These are phyloP conservation scores for Ondatra zibethicus DNA, from an alignment of 2,113 vertebrate species.

Conservation along the genomic window DNA sequence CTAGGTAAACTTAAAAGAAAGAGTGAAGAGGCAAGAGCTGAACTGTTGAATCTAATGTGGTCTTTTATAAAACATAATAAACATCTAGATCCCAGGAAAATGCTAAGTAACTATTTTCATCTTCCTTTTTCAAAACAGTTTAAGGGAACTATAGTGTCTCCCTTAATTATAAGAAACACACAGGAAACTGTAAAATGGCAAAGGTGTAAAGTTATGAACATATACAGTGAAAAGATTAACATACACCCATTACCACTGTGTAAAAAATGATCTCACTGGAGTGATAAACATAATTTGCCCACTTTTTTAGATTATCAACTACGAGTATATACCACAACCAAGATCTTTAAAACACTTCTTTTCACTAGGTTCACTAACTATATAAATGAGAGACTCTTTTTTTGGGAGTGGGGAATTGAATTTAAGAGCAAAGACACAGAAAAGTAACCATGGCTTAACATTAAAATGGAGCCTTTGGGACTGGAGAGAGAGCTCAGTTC, in stretches of 20 bases:
- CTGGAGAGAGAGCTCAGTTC: not conserved
- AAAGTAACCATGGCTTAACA: constrained; percentile 51
- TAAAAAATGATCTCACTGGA: constrained; percentile 42
- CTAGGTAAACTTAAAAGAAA: constrained; percentile 46
- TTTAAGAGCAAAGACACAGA: constrained; percentile 43
- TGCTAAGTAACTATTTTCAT: constrained; percentile 37
- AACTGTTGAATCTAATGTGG: constrained; percentile 6
- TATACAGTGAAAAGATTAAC: constrained; percentile 51
- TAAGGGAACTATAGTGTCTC: not conserved
- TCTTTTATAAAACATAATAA: constrained; percentile 53
- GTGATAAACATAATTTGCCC: constrained; percentile 7
- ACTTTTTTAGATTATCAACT: constrained; percentile 29
- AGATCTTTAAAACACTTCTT: constrained; percentile 52
- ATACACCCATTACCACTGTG: not conserved
- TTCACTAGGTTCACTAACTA: constrained; percentile 47
- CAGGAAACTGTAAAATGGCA: constrained; percentile 46
- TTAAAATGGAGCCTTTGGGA: constrained; percentile 17
- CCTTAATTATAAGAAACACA: constrained; percentile 54
- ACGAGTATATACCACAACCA: not conserved
- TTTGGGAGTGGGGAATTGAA: not conserved
- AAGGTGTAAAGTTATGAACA: constrained; percentile 49
- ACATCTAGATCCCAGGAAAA: not conserved
- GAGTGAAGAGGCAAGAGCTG: constrained; percentile 17
- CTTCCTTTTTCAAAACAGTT: not conserved
- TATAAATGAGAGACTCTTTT: not conserved